phyloP scores from a whole-genome alignment of 2,113 vertebrate species.

The Empidonax alnorum region DNA sequence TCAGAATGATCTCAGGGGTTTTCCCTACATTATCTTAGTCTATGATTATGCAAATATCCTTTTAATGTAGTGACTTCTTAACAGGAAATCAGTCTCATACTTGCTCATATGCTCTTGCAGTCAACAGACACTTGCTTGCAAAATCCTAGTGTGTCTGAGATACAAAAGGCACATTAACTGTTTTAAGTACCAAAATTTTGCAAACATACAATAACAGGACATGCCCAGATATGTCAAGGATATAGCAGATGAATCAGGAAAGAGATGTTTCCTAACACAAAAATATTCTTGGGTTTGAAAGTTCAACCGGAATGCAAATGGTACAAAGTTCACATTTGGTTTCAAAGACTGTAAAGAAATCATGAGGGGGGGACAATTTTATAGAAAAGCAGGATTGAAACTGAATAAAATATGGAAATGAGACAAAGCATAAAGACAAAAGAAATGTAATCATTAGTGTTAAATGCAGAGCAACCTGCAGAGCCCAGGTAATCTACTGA shows the following conservation, averaged over 20 bases:
- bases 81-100: conserved; percentile 65
- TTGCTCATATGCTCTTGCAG: conserved; percentile 43
- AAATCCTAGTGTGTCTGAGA: conserved; percentile 44
- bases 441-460: neutral
- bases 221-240: neutral
- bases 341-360: neutral
- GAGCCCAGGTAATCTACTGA: neutral
- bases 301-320: conserved; percentile 37
- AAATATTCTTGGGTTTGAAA: conserved; percentile 42
- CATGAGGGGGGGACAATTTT: neutral
- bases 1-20: conserved; percentile 54
- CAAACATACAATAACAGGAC: conserved; percentile 19
- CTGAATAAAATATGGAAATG: neutral
- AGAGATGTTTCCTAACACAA: neutral
- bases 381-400: neutral
- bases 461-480: neutral
- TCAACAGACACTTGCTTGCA: conserved; percentile 57
- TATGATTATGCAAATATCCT: conserved; percentile 71
- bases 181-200: neutral
- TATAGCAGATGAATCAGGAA: conserved; percentile 12
- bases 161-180: conserved; percentile 27
- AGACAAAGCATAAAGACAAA: neutral
- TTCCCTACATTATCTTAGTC: conserved; percentile 62
- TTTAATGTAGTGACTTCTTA: conserved; percentile 65
- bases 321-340: neutral